Evolutionary conservation across 53 echinoderm and acorn worm species (phyloP).

Genomic region (Paelopatides confundens): DNA sequence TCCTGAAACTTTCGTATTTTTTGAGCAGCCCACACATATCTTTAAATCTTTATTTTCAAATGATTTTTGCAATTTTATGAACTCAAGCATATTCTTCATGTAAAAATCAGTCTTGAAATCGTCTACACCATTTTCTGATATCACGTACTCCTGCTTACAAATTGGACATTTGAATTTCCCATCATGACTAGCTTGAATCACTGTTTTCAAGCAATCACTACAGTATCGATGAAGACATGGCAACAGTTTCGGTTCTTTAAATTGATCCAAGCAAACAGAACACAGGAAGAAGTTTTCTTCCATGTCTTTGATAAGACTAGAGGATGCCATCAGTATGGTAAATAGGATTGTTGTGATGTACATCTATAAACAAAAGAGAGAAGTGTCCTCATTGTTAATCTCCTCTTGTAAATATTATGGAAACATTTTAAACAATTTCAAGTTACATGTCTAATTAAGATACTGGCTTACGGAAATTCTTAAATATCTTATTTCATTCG

Average conservation of each 20-base stretch:
- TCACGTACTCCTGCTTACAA: background rate
- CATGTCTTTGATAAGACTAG: background rate
- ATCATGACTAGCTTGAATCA: background rate
- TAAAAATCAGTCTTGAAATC: constrained; percentile 15
- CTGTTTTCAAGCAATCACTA: background rate
- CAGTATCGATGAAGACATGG: constrained; percentile 27
- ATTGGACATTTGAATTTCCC: background rate
- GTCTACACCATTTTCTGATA: background rate
- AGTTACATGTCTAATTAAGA: too few species aligned
- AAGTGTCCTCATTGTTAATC: too few species aligned
- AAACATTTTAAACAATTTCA: too few species aligned
- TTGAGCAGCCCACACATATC: background rate
- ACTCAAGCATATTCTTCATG: constrained; percentile 13
- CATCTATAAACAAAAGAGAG: too few species aligned
- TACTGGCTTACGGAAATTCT: too few species aligned
- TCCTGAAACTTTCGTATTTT: background rate
- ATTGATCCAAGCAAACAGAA: constrained; percentile 6
- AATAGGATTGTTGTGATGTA: too few species aligned
- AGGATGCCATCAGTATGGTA: background rate
- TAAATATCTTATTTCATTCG: too few species aligned
- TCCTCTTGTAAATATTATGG: too few species aligned
- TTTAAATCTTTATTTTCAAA: background rate
- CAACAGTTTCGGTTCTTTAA: constrained; percentile 6
- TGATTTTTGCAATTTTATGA: background rate
- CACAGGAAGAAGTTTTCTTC: constrained; percentile 1